Percentiles rank a stretch among this genome's conserved stretches.
Evolutionary conservation across 30 jellyfish, hydroid and myxozoan species (phyloP).

Genomic region (Cassiopea xamachana): DNA sequence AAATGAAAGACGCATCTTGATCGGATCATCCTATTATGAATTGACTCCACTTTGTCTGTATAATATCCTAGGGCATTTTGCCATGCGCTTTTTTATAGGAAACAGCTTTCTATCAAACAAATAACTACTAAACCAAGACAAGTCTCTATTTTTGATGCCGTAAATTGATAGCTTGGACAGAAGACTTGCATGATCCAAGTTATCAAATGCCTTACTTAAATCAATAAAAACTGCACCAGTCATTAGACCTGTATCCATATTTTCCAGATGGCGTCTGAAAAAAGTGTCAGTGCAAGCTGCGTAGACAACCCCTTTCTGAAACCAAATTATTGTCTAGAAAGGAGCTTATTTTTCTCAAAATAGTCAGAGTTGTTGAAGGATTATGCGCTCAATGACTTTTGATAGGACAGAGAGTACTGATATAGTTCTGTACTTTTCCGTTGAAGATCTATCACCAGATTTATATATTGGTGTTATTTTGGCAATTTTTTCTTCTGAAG

Average conservation of each 20-base stretch:
- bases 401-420: constrained; percentile 39
- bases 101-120: constrained; percentile 49
- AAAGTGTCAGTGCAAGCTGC: constrained; percentile 36
- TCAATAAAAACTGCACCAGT: constrained; percentile 55
- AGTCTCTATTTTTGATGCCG: constrained; percentile 44
- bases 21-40: too few species aligned
- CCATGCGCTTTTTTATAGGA: too few species aligned
- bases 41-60: too few species aligned
- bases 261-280: constrained; percentile 27
- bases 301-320: constrained; percentile 43
- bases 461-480: constrained; percentile 52
- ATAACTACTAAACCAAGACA: constrained; percentile 61
- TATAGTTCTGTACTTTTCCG: constrained; percentile 51
- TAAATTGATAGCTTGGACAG: constrained; percentile 41
- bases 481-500: constrained; percentile 33
- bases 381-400: constrained; percentile 61
- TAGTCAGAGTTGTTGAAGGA: constrained; percentile 16
- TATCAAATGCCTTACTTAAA: constrained; percentile 41
- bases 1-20: too few species aligned
- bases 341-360: constrained; percentile 31
- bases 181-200: constrained; percentile 58
- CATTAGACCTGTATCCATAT: constrained; percentile 43
- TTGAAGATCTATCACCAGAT: constrained; percentile 45
- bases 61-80: too few species aligned
- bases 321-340: constrained; percentile 47